Percentiles rank a stretch among this genome's conserved stretches.
Evolutionary conservation across 64 coral and sea anemone species (phyloP).

Genomic region (Pocillopora damicornis): DNA sequence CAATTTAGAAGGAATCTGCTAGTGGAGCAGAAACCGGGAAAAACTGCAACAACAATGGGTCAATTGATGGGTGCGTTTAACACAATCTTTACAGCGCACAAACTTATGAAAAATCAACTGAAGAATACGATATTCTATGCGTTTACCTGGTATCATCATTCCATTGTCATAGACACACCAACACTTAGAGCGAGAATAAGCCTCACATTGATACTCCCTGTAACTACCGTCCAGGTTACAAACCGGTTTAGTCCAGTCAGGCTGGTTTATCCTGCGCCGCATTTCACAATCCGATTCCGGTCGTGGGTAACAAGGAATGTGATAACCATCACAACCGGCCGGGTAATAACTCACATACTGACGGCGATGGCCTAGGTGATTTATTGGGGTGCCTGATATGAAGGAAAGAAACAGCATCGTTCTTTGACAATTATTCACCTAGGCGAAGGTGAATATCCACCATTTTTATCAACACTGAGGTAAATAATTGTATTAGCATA

Average conservation of each 20-base stretch:
- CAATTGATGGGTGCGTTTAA: too few relatives aligned
- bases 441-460: too few relatives aligned
- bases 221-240: conserved; percentile 79
- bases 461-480: too few relatives aligned
- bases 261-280: conserved; percentile 46
- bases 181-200: conserved; percentile 77
- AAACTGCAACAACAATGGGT: too few relatives aligned
- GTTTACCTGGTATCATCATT: conserved; percentile 81
- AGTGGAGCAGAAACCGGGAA: too few relatives aligned
- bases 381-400: neutral
- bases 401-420: too few relatives aligned
- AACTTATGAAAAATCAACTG: neutral
- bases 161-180: conserved; percentile 80
- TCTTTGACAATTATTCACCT: too few relatives aligned
- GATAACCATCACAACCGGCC: neutral
- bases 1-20: too few relatives aligned
- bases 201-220: conserved; percentile 76
- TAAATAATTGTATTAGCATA: too few relatives aligned
- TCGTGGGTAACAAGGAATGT: neutral
- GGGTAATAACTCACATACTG: neutral
- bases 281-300: conserved; percentile 52
- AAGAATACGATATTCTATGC: neutral
- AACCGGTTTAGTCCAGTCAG: conserved; percentile 62
- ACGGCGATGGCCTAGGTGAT: conserved; percentile 7
- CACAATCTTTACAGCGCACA: neutral